Conservation (phyloP, 2,888 invertebrate species). For the Latheticus oryzae region DNA sequence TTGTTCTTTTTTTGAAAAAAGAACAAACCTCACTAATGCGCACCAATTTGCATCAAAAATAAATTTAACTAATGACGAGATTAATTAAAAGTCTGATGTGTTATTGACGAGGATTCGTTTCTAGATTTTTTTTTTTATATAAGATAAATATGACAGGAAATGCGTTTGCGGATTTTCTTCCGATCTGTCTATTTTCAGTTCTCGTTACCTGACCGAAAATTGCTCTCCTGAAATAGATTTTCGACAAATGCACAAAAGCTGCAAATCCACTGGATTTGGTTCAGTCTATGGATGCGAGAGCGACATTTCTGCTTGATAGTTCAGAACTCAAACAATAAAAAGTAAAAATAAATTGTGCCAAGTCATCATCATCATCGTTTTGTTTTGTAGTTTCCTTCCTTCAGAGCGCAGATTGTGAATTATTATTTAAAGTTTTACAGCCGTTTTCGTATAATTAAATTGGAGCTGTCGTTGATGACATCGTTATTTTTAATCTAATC, state of each 20-base stretch:
- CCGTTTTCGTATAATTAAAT: constrained; percentile 12
- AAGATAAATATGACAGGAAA: too few relatives aligned
- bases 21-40: too few relatives aligned
- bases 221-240: constrained; percentile 34
- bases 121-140: too few relatives aligned
- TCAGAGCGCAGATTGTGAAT: constrained; percentile 1
- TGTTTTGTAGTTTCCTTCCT: constrained; percentile 10
- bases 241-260: constrained; percentile 36
- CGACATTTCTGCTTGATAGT: constrained; percentile 20
- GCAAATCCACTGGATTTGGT: constrained; percentile 23
- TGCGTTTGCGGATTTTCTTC: constrained; percentile 34
- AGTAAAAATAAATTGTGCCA: constrained; percentile 24
- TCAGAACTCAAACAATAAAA: constrained; percentile 10
- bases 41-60: too few relatives aligned
- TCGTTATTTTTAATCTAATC: constrained; percentile 21
- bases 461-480: background rate
- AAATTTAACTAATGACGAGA: too few relatives aligned
- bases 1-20: constrained; percentile 16
- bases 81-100: too few relatives aligned
- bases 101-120: too few relatives aligned
- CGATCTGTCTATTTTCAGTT: constrained; percentile 24
- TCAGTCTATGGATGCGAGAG: too few relatives aligned
- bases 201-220: constrained; percentile 32
- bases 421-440: constrained; percentile 13
- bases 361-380: constrained; percentile 1